A percentile compares a stretch with the other conserved stretches of the same genome.
Evolutionary conservation across 2,797 vertebrate species (phyloP).

Genomic region (Antennarius maculatus): DNA sequence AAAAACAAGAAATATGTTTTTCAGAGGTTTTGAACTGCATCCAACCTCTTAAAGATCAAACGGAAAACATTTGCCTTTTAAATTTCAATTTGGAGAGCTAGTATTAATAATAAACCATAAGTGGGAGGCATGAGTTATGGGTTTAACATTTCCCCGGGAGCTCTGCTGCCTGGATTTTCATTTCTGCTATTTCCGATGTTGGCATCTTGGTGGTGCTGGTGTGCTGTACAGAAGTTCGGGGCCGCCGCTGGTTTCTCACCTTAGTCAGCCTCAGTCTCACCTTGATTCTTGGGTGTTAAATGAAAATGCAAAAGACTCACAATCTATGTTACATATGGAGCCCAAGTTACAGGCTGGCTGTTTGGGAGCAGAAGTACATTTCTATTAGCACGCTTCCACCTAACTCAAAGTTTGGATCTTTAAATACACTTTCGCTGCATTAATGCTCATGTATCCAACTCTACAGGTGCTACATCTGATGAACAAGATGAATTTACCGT

Average conservation of each 20-base stretch:
- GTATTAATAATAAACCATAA: constrained; percentile 76
- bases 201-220: constrained; percentile 76
- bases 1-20: constrained; percentile 44
- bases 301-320: constrained; percentile 54
- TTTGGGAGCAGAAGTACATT: constrained; percentile 53
- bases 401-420: constrained; percentile 21
- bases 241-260: constrained; percentile 33
- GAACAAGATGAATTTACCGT: constrained; percentile 99
- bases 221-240: constrained; percentile 40
- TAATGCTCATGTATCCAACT: constrained; percentile 23
- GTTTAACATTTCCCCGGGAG: constrained; percentile 76
- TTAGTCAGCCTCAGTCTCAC: constrained; percentile 56
- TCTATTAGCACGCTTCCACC: constrained; percentile 20
- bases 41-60: constrained; percentile 75
- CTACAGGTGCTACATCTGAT: constrained; percentile 96
- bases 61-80: constrained; percentile 74
- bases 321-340: constrained; percentile 71
- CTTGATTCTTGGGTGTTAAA: constrained; percentile 62
- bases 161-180: constrained; percentile 28
- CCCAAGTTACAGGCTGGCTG: constrained; percentile 44
- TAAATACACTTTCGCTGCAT: constrained; percentile 6
- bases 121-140: constrained; percentile 79
- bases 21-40: constrained; percentile 56
- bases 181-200: constrained; percentile 27
- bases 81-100: constrained; percentile 67